Base-by-base conservation (phyloP, 2,113 vertebrate species). In the Oxyruncus cristatus region DNA sequence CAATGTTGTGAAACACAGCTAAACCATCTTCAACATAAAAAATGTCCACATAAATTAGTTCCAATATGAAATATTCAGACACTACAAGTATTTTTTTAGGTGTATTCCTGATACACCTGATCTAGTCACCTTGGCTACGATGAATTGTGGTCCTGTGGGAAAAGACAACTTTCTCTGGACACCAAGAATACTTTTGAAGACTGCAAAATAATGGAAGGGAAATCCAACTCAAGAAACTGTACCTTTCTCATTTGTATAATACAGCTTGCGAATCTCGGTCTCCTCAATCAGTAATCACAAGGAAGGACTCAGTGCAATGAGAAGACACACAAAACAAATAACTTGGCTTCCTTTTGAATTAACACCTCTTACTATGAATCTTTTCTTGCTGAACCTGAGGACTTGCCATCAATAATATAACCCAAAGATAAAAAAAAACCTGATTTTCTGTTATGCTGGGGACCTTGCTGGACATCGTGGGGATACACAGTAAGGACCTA, bases 391-490 rank as follows among this genome's bases (percentile, higher is more conserved):
- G 68, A 89, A 89, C 37, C 33, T 80, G 44, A 87, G 42, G 24
- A 14, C 8, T 75, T 75, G 32, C 6, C 50, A 73, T 15, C 20
- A 56, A 58, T 42, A 72, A 55, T 12, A 9, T 17, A 67, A 75
- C 1, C n/a, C 46, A 20, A 85, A 75, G 37, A 85, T 24, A 20
- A 70, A 52, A 37, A 2, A 1, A 1, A 0, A 4, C 2, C 26
- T 13, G 49, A 52, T 49, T 46, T 76, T 85, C 62, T 72, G n/a
- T 39, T 46, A 19, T 49, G 56, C 44, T 85, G 28, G n/a, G 12
- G 6, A 61, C n/a, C 42, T 49, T 74, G 28, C 30, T 80, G 33
- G 49, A 28, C 65, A 20, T 42, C 47, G 16, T 65, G 26, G 27
- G 13, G 28, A 85, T 52, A 68, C 17, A 50, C 15, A 59, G 39